Percentiles rank a stretch among this genome's conserved stretches.
Conservation (phyloP, 30 jellyfish, hydroid and myxozoan species). For the Cassiopea andromeda region DNA sequence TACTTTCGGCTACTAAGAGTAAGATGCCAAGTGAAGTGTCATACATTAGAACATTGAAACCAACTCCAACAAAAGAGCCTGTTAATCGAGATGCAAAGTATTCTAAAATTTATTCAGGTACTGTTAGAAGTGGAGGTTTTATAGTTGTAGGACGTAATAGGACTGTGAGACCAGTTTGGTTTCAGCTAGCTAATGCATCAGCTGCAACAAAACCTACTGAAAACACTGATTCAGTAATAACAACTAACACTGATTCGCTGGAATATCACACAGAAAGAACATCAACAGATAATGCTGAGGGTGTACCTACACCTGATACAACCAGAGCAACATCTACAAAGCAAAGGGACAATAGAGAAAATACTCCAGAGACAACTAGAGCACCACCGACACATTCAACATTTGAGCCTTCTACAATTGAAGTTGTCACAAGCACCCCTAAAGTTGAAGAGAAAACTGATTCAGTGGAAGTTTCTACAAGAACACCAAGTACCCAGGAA, state of each 20-base stretch:
- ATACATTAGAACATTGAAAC: background rate
- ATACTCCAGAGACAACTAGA: too few species aligned
- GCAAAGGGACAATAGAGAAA: too few species aligned
- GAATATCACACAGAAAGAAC: background rate
- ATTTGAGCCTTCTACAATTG: background rate
- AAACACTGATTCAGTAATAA: background rate
- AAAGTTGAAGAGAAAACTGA: background rate
- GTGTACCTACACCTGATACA: background rate
- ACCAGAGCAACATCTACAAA: too few species aligned
- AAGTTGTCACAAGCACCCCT: background rate
- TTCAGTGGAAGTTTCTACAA: background rate
- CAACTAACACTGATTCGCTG: background rate
- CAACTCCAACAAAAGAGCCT: background rate
- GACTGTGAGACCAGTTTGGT: constrained; percentile 14
- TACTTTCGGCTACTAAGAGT: background rate
- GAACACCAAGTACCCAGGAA: too few species aligned
- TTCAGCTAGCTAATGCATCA: background rate
- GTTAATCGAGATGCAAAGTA: background rate
- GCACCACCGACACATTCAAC: background rate
- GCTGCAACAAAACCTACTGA: background rate
- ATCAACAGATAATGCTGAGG: background rate
- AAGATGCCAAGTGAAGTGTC: background rate
- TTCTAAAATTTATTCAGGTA: constrained; percentile 10
- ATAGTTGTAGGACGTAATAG: constrained; percentile 1
- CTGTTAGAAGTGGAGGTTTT: constrained; percentile 12